These are phyloP conservation scores for Thecophora atra DNA, from an alignment of 2,888 invertebrate species.

Conservation along the genomic window DNA sequence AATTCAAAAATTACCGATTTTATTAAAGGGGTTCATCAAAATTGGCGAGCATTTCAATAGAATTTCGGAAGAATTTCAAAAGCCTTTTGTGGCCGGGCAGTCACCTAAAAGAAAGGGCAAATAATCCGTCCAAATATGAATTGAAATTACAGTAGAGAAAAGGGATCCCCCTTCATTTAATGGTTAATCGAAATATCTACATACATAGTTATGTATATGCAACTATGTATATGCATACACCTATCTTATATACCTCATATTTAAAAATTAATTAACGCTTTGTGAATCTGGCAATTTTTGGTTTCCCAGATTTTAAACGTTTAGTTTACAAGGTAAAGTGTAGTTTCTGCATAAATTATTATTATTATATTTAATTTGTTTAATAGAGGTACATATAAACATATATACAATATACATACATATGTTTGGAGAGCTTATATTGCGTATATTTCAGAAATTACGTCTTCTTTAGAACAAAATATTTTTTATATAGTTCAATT, in stretches of 20 bases:
- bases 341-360: not conserved
- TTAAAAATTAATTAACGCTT: too few relatives aligned
- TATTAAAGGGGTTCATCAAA: constrained; percentile 40
- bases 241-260: too few relatives aligned
- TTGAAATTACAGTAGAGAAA: not conserved
- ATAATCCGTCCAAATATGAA: constrained; percentile 1
- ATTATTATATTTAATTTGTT: too few relatives aligned
- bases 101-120: not conserved
- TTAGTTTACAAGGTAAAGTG: not conserved
- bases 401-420: too few relatives aligned
- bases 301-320: constrained; percentile 50
- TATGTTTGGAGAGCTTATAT: too few relatives aligned
- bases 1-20: not conserved
- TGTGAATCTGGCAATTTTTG: constrained; percentile 50
- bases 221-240: too few relatives aligned
- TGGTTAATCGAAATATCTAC: not conserved
- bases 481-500: too few relatives aligned
- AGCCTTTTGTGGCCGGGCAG: not conserved
- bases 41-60: constrained; percentile 33
- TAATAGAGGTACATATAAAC: too few relatives aligned
- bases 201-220: not conserved
- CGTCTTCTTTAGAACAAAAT: too few relatives aligned
- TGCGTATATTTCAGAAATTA: too few relatives aligned
- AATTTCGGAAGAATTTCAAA: not conserved
- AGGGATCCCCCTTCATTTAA: not conserved